These are phyloP conservation scores for Trogon melanurus DNA, from an alignment of 2,113 vertebrate species.

Conservation along the genomic window DNA sequence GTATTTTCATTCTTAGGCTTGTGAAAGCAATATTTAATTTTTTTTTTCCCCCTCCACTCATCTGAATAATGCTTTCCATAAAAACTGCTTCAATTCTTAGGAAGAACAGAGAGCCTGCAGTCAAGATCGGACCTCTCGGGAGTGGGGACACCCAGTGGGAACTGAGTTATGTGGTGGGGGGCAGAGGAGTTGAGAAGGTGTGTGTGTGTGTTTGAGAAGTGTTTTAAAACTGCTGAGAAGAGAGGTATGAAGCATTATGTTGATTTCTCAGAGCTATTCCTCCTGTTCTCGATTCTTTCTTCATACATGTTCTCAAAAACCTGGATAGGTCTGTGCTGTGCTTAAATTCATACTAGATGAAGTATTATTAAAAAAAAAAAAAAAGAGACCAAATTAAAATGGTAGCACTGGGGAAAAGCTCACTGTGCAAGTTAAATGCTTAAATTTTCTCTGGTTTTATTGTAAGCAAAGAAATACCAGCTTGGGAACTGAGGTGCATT, in stretches of 20 bases:
- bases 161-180: not conserved
- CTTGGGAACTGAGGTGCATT: not conserved
- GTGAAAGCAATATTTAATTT: not conserved
- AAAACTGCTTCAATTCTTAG: not conserved
- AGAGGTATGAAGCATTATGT: not conserved
- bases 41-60: not conserved
- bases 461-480: not conserved
- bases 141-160: not conserved
- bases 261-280: not conserved
- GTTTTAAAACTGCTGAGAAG: not conserved
- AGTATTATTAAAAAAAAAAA: not conserved
- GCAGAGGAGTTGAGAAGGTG: not conserved
- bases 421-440: not conserved
- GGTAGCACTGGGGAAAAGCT: not conserved
- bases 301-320: not conserved
- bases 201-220: not conserved
- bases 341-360: not conserved
- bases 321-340: not conserved
- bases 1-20: not conserved
- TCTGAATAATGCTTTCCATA: constrained; percentile 13
- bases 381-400: not conserved
- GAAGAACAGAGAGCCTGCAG: not conserved
- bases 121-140: not conserved
- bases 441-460: not conserved
- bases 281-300: not conserved